Evolutionary conservation across 2,797 vertebrate species (phyloP).

Genomic region (Graptemys geographica): DNA sequence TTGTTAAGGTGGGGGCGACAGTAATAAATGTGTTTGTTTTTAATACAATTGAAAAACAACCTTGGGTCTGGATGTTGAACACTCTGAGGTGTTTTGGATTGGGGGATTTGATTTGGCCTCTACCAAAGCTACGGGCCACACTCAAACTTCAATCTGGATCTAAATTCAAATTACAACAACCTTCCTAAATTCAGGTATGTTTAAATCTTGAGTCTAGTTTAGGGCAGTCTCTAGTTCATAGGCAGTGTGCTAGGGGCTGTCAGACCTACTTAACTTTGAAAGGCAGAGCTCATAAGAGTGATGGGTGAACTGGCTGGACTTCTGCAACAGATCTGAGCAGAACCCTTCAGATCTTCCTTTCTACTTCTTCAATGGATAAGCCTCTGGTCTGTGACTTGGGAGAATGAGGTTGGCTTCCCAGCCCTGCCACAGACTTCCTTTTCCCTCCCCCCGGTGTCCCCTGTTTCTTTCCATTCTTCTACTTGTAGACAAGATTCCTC

Average conservation of each 20-base stretch:
- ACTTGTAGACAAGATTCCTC: no score
- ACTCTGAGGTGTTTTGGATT: background rate
- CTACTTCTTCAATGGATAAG: background rate
- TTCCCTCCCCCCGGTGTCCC: background rate
- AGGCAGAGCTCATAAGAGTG: accelerated
- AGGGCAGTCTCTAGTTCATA: background rate
- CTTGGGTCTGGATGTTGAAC: background rate
- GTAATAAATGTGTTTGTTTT: background rate
- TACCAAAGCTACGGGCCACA: background rate
- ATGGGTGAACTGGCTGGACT: background rate
- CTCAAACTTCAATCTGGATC: background rate
- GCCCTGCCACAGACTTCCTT: background rate
- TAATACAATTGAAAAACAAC: background rate
- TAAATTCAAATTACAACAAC: background rate
- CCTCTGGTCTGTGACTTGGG: no score
- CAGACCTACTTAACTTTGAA: background rate
- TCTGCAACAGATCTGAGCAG: background rate
- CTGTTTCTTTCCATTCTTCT: no score
- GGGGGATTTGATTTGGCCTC: background rate
- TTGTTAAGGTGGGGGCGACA: no score
- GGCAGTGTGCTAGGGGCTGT: accelerated
- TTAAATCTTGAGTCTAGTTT: background rate
- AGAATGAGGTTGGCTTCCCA: background rate
- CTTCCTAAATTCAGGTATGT: background rate
- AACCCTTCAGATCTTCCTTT: background rate